Percentiles rank a stretch among this genome's conserved stretches.
These are phyloP conservation scores for Limnephilus marmoratus DNA, from an alignment of 2,888 invertebrate species.

Conservation along the genomic window DNA sequence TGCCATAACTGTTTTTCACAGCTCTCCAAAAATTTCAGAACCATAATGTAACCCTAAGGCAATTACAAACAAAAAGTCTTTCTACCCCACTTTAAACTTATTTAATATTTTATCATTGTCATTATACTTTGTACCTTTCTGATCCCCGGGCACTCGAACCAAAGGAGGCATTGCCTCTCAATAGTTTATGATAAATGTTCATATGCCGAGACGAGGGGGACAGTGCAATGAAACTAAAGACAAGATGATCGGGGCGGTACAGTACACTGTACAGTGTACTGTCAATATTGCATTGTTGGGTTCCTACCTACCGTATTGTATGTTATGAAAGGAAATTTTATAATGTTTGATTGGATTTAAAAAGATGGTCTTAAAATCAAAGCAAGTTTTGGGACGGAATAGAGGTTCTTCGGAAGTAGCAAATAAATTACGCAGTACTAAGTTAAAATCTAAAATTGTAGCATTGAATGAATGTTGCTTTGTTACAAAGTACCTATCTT, in stretches of 20 bases:
- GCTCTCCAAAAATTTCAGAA: not conserved
- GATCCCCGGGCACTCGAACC: not conserved
- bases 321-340: conserved; percentile 46
- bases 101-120: conserved; percentile 32
- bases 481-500: too few relatives aligned
- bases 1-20: not conserved
- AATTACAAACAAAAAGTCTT: conserved; percentile 44
- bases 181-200: conserved; percentile 54
- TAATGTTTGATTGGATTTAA: conserved; percentile 56
- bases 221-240: conserved; percentile 45
- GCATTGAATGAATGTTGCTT: too few relatives aligned
- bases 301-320: conserved; percentile 23
- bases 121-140: not conserved
- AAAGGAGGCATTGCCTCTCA: conserved; percentile 30
- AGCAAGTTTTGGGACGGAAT: not conserved
- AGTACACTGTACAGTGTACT: not conserved
- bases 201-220: conserved; percentile 13
- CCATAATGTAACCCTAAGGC: conserved; percentile 37
- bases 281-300: not conserved
- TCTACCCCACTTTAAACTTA: conserved; percentile 42
- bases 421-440: too few relatives aligned
- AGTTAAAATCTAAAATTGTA: too few relatives aligned
- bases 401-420: not conserved
- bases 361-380: not conserved
- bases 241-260: conserved; percentile 42